These are phyloP conservation scores for Falco punctatus DNA, from an alignment of 2,113 vertebrate genomes.

Conservation along the genomic window DNA sequence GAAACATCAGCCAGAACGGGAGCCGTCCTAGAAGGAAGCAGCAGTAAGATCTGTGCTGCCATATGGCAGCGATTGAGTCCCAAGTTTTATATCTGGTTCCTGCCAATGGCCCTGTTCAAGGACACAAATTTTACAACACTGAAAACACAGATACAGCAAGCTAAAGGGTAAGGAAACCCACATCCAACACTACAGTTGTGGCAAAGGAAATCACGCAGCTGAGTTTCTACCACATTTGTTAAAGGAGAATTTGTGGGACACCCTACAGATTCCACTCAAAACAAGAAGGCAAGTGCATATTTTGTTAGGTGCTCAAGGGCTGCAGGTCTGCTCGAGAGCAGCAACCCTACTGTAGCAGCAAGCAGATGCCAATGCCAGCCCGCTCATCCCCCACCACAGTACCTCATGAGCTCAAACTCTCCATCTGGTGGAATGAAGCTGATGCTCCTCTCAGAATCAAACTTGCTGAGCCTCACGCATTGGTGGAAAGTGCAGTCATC, in stretches of 20 bases:
- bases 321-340: background rate
- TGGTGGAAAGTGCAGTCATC: conserved; percentile 99
- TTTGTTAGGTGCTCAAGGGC: background rate
- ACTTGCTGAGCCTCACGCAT: conserved; percentile 98
- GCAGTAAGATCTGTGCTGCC: background rate
- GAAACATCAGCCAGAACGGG: background rate
- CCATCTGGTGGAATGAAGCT: conserved; percentile 99
- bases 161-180: background rate
- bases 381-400: background rate
- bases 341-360: background rate
- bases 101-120: background rate
- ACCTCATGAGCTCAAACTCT: conserved; percentile 99
- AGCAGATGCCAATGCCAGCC: background rate
- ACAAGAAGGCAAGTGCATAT: background rate
- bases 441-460: conserved; percentile 98
- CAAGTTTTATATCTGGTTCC: background rate
- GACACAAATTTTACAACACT: background rate
- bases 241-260: background rate
- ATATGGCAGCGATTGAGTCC: background rate
- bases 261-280: background rate
- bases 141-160: background rate
- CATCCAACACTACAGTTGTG: background rate
- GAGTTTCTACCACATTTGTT: background rate
- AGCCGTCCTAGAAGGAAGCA: background rate
- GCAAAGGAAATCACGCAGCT: background rate